Percentiles rank a stretch among this genome's conserved stretches.
These are phyloP conservation scores for Abrostola tripartita DNA, from an alignment of 2,888 invertebrate species.

Conservation along the genomic window DNA sequence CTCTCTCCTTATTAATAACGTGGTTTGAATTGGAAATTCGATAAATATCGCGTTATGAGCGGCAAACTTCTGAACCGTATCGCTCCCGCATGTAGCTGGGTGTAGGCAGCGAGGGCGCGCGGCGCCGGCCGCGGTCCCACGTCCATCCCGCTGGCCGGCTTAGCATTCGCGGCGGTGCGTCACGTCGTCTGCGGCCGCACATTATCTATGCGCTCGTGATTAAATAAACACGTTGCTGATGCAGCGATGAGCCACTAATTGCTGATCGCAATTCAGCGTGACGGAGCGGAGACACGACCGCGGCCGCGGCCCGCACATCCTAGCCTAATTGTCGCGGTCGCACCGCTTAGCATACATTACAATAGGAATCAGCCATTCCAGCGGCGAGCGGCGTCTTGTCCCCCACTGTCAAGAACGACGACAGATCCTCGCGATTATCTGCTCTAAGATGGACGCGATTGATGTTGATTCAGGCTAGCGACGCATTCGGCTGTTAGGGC, in stretches of 20 bases:
- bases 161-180: slow-evolving; percentile 65
- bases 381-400: slow-evolving; percentile 77
- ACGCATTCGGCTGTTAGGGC: slow-evolving; percentile 22
- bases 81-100: slow-evolving; percentile 50
- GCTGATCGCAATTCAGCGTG: slow-evolving; percentile 75
- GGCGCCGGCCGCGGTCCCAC: slow-evolving; percentile 25
- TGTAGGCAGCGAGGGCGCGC: neutral
- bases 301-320: slow-evolving; percentile 67
- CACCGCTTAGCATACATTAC: slow-evolving; percentile 84
- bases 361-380: slow-evolving; percentile 79
- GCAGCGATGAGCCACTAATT: slow-evolving; percentile 76
- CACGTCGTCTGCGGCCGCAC: slow-evolving; percentile 55
- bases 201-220: slow-evolving; percentile 80
- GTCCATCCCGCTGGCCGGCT: slow-evolving; percentile 40
- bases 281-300: slow-evolving; percentile 70
- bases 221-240: slow-evolving; percentile 66
- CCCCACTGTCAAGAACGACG: slow-evolving; percentile 62
- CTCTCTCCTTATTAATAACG: slow-evolving; percentile 84
- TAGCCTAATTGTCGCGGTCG: slow-evolving; percentile 82
- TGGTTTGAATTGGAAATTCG: slow-evolving; percentile 79
- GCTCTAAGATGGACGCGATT: slow-evolving; percentile 49
- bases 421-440: slow-evolving; percentile 47
- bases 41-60: slow-evolving; percentile 54
- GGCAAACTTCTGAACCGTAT: slow-evolving; percentile 30
- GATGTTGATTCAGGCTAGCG: slow-evolving; percentile 39